Conservation (phyloP, 1,140 invertebrate species). For the Ceratosolen fusciceps region DNA sequence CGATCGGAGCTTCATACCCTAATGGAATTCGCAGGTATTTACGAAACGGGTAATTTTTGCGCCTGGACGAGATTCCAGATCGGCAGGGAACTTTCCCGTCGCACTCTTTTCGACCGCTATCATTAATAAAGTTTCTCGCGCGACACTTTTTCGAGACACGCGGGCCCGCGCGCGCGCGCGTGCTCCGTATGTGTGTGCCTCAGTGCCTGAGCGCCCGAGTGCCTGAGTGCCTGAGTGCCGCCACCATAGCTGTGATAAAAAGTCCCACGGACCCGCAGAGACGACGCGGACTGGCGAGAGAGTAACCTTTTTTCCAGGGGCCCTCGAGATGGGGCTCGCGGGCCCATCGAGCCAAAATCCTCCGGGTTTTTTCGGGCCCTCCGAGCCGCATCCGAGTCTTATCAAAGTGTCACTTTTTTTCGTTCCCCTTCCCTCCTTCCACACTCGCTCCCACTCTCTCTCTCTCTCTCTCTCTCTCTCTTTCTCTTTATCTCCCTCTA, state of each 20-base stretch:
- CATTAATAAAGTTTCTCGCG: conserved; percentile 36
- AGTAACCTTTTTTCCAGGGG: conserved; percentile 37
- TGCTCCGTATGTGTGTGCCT: too few relatives aligned
- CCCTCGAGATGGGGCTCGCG: background rate
- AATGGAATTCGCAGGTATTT: background rate
- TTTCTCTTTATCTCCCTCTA: background rate
- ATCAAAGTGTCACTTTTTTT: conserved; percentile 46
- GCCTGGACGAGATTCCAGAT: background rate
- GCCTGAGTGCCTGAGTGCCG: too few relatives aligned
- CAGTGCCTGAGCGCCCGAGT: too few relatives aligned
- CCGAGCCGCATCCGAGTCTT: background rate
- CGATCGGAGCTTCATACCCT: background rate
- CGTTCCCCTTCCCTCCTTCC: background rate
- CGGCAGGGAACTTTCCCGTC: background rate
- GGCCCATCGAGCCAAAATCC: background rate
- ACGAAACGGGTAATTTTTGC: background rate
- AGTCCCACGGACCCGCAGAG: background rate
- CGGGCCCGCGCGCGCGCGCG: background rate
- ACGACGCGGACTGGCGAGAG: background rate
- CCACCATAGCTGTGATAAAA: background rate
- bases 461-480: conserved; percentile 5
- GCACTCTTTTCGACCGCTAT: background rate
- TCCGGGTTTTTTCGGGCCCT: background rate
- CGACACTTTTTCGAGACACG: conserved; percentile 1
- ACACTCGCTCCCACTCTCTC: background rate